Evolutionary conservation across 1,140 invertebrate genomes (phyloP).

Genomic region (Galendromus occidentalis): DNA sequence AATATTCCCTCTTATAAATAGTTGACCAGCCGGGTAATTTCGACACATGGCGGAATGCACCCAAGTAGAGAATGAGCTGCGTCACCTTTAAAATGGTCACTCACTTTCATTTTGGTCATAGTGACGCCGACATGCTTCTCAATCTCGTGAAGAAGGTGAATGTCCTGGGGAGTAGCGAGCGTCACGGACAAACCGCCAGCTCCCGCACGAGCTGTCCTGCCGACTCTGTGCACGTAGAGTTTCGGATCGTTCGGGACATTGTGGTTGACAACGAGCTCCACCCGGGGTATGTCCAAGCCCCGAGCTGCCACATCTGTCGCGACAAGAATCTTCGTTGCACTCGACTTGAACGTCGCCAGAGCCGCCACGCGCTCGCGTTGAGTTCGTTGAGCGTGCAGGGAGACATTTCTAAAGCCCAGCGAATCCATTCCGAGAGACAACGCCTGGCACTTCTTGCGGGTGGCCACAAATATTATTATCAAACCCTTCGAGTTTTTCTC

Average conservation of each 20-base stretch:
- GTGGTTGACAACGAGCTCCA: conserved; percentile 68
- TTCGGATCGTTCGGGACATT: conserved; percentile 67
- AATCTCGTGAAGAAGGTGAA: conserved; percentile 62
- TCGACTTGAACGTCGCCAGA: conserved; percentile 64
- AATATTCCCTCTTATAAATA: not conserved
- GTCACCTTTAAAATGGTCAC: too few relatives aligned
- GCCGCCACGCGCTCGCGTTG: conserved; percentile 57
- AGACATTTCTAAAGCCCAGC: conserved; percentile 64
- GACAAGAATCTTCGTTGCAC: conserved; percentile 61
- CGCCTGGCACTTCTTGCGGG: conserved; percentile 70
- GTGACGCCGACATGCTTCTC: conserved; percentile 65
- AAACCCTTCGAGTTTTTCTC: conserved; percentile 48
- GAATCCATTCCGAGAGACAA: conserved; percentile 63
- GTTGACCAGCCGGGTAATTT: not conserved
- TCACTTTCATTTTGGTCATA: conserved; percentile 62
- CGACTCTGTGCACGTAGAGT: conserved; percentile 91
- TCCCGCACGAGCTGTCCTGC: conserved; percentile 81
- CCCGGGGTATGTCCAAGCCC: conserved; percentile 40
- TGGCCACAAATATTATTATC: conserved; percentile 79
- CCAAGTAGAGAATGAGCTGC: too few relatives aligned
- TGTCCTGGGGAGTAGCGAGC: conserved; percentile 73
- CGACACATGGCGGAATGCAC: not conserved
- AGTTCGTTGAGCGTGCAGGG: conserved; percentile 39
- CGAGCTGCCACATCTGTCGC: conserved; percentile 91
- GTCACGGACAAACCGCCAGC: conserved; percentile 64